phyloP scores from a whole-genome alignment of 2,113 vertebrate genomes.

The Hypanus sabinus region DNA sequence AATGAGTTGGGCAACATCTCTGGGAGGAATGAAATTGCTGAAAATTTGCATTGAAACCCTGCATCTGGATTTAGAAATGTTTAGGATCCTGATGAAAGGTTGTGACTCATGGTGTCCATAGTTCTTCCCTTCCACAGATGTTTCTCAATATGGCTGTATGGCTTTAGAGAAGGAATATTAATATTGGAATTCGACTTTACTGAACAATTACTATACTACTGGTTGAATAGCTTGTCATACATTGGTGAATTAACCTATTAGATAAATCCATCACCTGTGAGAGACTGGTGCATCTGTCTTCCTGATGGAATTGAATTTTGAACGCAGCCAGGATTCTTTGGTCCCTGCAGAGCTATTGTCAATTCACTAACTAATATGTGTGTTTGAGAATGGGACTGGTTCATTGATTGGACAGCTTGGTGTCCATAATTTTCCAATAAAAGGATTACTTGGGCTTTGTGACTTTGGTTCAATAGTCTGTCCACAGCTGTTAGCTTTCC shows the following conservation, averaged over 20 bases:
- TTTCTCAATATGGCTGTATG: too few species aligned
- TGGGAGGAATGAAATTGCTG: too few species aligned
- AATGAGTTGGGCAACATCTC: too few species aligned
- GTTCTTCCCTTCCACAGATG: too few species aligned
- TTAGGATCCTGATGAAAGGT: too few species aligned
- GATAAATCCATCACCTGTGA: neutral
- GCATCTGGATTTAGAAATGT: too few species aligned
- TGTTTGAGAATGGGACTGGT: neutral
- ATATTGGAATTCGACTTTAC: neutral
- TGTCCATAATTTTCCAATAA: constrained; percentile 8
- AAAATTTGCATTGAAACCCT: too few species aligned
- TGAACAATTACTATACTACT: neutral
- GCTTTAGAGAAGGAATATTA: neutral
- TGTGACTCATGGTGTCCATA: too few species aligned
- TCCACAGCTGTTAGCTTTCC: neutral
- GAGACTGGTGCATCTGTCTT: neutral
- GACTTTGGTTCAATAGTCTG: neutral
- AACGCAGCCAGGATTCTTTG: neutral
- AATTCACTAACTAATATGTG: neutral
- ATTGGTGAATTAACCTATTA: neutral
- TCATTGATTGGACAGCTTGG: constrained; percentile 10
- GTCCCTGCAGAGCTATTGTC: neutral
- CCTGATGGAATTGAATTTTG: neutral
- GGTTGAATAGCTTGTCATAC: too few species aligned
- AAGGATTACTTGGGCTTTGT: neutral